These are phyloP conservation scores for Patella pellucida DNA, from an alignment of 2,888 invertebrate genomes.

Conservation along the genomic window DNA sequence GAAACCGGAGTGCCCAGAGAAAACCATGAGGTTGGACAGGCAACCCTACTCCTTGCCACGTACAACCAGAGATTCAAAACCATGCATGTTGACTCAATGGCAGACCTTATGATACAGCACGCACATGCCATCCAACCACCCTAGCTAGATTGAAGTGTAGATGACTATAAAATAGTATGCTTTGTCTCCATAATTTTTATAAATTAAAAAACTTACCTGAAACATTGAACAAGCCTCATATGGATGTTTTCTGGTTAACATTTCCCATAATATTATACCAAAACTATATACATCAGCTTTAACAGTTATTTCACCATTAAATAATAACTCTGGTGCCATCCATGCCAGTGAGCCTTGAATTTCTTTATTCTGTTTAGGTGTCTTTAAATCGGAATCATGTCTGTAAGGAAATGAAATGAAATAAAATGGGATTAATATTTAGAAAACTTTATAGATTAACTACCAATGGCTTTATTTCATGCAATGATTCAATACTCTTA, in stretches of 20 bases:
- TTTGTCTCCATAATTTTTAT: no score
- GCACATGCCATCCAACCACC: no score
- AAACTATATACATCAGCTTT: slow-evolving; percentile 68
- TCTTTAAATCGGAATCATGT: slow-evolving; percentile 56
- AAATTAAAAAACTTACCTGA: slow-evolving; percentile 47
- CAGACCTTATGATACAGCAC: no score
- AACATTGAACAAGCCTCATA: slow-evolving; percentile 60
- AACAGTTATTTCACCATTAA: slow-evolving; percentile 58
- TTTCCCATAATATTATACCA: slow-evolving; percentile 67
- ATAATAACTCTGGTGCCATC: slow-evolving; percentile 68
- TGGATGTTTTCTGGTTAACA: slow-evolving; percentile 62
- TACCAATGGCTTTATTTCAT: background rate
- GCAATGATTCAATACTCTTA: background rate
- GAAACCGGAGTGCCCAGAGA: no score
- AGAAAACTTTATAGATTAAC: background rate
- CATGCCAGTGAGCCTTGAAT: slow-evolving; percentile 56
- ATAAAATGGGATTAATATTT: no score
- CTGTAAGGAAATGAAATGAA: slow-evolving; percentile 34
- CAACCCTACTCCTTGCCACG: no score
- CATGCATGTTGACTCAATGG: no score
- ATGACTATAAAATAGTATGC: no score
- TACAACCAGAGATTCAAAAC: no score
- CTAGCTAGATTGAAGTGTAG: no score
- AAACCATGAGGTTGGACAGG: no score
- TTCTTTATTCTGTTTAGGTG: slow-evolving; percentile 30